phyloP scores from a whole-genome alignment of 1,140 invertebrate genomes.

The Drosophila guanche region DNA sequence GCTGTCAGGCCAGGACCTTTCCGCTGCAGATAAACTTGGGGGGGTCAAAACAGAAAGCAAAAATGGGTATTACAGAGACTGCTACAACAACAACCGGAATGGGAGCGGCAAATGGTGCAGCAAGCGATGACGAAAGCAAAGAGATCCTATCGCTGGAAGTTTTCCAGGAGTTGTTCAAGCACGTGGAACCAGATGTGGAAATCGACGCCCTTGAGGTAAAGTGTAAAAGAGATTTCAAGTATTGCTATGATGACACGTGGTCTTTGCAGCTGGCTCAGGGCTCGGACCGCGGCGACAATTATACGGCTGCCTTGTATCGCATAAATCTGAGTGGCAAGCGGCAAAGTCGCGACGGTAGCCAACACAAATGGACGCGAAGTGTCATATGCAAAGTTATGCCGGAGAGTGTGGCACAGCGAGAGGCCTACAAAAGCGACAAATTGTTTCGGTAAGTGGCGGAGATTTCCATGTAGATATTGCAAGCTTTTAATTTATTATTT shows the following conservation, averaged over 20 bases:
- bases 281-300: constrained; percentile 89
- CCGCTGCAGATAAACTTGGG: background rate
- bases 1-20: constrained; percentile 2
- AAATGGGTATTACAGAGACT: constrained; percentile 71
- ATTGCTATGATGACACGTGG: constrained; percentile 20
- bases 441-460: constrained; percentile 84
- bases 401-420: constrained; percentile 86
- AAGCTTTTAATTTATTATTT: background rate
- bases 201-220: constrained; percentile 77
- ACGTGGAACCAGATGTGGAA: constrained; percentile 73
- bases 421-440: constrained; percentile 88
- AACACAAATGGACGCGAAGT: constrained; percentile 85
- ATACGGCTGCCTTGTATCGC: constrained; percentile 89
- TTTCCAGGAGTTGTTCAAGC: constrained; percentile 77
- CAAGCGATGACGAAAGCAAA: constrained; percentile 42
- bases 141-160: constrained; percentile 61
- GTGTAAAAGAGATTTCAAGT: constrained; percentile 1
- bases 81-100: constrained; percentile 39
- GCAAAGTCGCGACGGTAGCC: constrained; percentile 77
- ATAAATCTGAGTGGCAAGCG: constrained; percentile 86
- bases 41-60: constrained; percentile 14
- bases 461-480: background rate
- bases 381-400: constrained; percentile 89
- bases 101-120: constrained; percentile 49
- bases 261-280: constrained; percentile 86